These are phyloP conservation scores for Melanaphis sacchari DNA, from an alignment of 1,140 invertebrate species.

Conservation along the genomic window DNA sequence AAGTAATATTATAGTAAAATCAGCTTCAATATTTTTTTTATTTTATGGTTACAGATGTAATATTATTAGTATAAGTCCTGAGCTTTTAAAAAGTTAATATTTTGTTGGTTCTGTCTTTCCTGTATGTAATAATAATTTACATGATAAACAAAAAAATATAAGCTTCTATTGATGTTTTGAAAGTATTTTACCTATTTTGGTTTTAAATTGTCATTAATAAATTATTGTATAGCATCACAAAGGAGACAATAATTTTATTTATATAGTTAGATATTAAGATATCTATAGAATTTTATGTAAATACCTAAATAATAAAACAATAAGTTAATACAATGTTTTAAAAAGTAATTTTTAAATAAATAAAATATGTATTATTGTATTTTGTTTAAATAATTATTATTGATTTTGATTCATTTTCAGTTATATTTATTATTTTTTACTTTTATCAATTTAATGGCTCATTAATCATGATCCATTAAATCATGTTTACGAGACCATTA, in stretches of 20 bases:
- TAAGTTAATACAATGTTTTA: neutral
- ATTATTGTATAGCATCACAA: neutral
- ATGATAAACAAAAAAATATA: neutral
- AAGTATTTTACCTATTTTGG: too few relatives aligned
- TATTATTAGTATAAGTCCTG: too few relatives aligned
- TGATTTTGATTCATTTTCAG: neutral
- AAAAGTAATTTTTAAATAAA: neutral
- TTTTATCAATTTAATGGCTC: neutral
- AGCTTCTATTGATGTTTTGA: too few relatives aligned
- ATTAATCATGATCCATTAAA: neutral
- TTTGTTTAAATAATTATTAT: neutral
- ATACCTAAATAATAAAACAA: neutral
- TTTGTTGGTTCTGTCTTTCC: neutral
- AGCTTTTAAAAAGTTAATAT: neutral
- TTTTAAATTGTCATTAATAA: neutral
- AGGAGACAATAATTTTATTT: neutral
- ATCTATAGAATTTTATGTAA: neutral
- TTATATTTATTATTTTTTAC: neutral
- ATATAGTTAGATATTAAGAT: neutral
- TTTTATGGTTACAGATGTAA: neutral
- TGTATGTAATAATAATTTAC: neutral
- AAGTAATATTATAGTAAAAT: neutral
- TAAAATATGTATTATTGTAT: neutral
- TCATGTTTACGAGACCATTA: neutral
- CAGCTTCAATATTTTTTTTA: neutral